A percentile compares a stretch with the other conserved stretches of the same genome.
Evolutionary conservation across 1,140 invertebrate genomes (phyloP).

Genomic region (Lysiphlebus fabarum): DNA sequence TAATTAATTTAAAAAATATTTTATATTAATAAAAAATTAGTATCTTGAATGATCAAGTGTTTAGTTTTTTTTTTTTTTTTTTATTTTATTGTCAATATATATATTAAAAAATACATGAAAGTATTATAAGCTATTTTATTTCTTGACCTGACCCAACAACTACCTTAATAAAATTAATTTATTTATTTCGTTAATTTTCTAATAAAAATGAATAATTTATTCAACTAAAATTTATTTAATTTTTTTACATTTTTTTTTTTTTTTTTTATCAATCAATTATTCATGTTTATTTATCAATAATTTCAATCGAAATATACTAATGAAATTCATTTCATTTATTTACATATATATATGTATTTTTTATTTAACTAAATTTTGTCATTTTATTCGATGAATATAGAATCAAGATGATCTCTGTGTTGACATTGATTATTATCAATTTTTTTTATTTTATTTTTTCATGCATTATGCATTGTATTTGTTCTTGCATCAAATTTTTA

Average conservation of each 20-base stretch:
- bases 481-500: background rate
- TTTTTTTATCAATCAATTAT: too few species aligned
- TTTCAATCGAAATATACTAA: background rate
- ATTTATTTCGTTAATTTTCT: too few species aligned
- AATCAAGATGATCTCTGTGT: too few species aligned
- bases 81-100: too few species aligned
- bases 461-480: constrained; percentile 15
- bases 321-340: constrained; percentile 20
- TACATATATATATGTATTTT: too few species aligned
- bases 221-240: too few species aligned
- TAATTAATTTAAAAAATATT: constrained; percentile 1
- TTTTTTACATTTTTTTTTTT: too few species aligned
- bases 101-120: constrained; percentile 38
- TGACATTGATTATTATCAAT: background rate
- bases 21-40: too few species aligned
- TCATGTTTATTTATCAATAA: too few species aligned
- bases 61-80: constrained; percentile 37
- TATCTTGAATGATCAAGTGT: background rate
- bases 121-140: constrained; percentile 54
- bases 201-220: too few species aligned
- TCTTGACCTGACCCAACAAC: constrained; percentile 55
- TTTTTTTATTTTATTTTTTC: background rate
- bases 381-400: too few species aligned
- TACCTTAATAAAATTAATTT: too few species aligned
- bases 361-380: constrained; percentile 26